Percentiles rank a stretch among this genome's conserved stretches.
These are phyloP conservation scores for Pseudopodoces humilis DNA, from an alignment of 2,113 vertebrate species.

Conservation along the genomic window DNA sequence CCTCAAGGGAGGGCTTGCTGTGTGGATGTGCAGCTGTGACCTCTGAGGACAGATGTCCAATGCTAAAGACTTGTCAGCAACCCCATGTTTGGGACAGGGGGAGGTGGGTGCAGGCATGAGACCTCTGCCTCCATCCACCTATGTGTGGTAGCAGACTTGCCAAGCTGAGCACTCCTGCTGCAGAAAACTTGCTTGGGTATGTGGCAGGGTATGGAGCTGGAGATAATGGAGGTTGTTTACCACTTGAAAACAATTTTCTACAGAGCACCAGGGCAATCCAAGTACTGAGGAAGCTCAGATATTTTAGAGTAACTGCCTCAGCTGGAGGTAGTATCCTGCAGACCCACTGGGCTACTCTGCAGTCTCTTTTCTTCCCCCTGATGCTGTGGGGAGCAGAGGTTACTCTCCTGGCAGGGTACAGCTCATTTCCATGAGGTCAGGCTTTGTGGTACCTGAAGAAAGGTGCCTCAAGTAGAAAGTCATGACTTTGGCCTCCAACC, in stretches of 20 bases:
- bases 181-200: background rate
- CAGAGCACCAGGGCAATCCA: background rate
- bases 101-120: background rate
- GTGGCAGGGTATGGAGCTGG: background rate
- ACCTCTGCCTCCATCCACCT: background rate
- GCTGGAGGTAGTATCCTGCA: background rate
- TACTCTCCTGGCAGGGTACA: background rate
- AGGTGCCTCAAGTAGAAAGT: background rate
- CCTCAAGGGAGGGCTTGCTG: background rate
- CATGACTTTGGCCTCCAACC: background rate
- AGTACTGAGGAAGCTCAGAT: background rate
- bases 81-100: rapidly evolving
- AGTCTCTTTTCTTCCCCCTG: background rate
- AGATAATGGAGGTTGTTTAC: background rate
- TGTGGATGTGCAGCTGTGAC: background rate
- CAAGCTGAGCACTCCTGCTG: background rate
- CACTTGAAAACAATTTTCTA: background rate
- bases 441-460: background rate
- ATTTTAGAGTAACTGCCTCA: background rate
- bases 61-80: rapidly evolving
- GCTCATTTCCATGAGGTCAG: background rate
- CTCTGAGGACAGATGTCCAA: background rate
- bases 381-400: rapidly evolving
- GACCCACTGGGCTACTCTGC: background rate
- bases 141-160: rapidly evolving